These are phyloP conservation scores for Zonitis immaculata DNA, from an alignment of 2,888 invertebrate species.

Conservation along the genomic window DNA sequence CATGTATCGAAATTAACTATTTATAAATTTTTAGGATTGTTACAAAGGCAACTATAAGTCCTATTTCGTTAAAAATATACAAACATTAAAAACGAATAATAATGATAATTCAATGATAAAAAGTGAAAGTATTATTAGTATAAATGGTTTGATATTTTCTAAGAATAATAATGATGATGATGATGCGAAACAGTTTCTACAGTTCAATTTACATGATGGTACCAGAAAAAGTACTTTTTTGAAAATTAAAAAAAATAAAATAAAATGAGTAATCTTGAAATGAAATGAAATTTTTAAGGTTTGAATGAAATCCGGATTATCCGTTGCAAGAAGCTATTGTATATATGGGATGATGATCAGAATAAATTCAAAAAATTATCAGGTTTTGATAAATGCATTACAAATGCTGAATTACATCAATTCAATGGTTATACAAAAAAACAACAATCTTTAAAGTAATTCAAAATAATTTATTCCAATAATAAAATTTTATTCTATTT, in stretches of 20 bases:
- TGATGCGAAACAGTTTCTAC: constrained; percentile 9
- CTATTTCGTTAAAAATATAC: constrained; percentile 60
- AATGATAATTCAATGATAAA: constrained; percentile 46
- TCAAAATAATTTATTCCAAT: neutral
- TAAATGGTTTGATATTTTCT: constrained; percentile 10
- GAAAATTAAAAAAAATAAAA: no score
- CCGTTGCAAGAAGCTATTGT: constrained; percentile 74
- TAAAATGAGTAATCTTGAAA: no score
- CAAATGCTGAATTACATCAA: constrained; percentile 60
- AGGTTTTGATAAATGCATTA: constrained; percentile 68
- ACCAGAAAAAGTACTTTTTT: constrained; percentile 30
- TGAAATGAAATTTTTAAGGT: no score
- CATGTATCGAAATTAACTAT: no score
- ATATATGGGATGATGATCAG: constrained; percentile 74
- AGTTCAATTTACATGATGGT: constrained; percentile 31
- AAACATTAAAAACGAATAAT: constrained; percentile 50
- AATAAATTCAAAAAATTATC: constrained; percentile 64
- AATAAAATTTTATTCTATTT: no score
- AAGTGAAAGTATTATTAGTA: constrained; percentile 10
- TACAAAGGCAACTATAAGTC: constrained; percentile 71
- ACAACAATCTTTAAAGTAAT: constrained; percentile 60
- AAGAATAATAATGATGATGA: constrained; percentile 3
- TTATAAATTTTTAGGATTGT: no score
- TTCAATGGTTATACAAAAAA: constrained; percentile 56
- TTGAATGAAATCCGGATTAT: constrained; percentile 54